Conservation (phyloP, 1,140 invertebrate genomes). For the Hyposmocoma kahamanoa region DNA sequence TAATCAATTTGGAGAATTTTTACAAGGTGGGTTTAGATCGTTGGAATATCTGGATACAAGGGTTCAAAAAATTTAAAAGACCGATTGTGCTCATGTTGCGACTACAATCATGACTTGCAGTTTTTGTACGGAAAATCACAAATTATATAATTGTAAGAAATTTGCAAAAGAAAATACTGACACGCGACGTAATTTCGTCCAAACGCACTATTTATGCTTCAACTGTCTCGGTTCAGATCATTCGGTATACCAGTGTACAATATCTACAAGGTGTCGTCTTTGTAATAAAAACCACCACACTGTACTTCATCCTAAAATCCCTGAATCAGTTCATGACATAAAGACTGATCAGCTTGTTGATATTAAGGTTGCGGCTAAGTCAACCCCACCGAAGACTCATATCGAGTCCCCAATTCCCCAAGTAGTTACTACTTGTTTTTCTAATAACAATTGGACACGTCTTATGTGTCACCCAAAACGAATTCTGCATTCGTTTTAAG, state of each 20-base stretch:
- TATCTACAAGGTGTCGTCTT: slow-evolving; percentile 2
- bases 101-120: slow-evolving; percentile 10
- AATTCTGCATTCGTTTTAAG: slow-evolving; percentile 5
- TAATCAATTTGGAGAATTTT: slow-evolving; percentile 21
- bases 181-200: slow-evolving; percentile 18
- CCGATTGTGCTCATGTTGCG: slow-evolving; percentile 6
- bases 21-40: slow-evolving; percentile 16
- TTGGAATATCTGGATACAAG: slow-evolving; percentile 23
- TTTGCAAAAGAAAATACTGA: slow-evolving; percentile 16
- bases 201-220: slow-evolving; percentile 20
- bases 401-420: no score
- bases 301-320: background rate
- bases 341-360: background rate
- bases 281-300: slow-evolving; percentile 2
- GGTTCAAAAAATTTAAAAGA: slow-evolving; percentile 5
- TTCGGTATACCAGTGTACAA: slow-evolving; percentile 6
- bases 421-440: no score
- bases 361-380: background rate
- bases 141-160: slow-evolving; percentile 18
- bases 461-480: slow-evolving; percentile 6
- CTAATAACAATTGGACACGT: slow-evolving; percentile 8
- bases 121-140: slow-evolving; percentile 19
- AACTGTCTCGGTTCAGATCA: slow-evolving; percentile 24
- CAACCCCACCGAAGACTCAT: no score
- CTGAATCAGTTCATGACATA: background rate